Evolutionary conservation across 2,113 vertebrate genomes (phyloP).

Genomic region (Phalacrocorax carbo): DNA sequence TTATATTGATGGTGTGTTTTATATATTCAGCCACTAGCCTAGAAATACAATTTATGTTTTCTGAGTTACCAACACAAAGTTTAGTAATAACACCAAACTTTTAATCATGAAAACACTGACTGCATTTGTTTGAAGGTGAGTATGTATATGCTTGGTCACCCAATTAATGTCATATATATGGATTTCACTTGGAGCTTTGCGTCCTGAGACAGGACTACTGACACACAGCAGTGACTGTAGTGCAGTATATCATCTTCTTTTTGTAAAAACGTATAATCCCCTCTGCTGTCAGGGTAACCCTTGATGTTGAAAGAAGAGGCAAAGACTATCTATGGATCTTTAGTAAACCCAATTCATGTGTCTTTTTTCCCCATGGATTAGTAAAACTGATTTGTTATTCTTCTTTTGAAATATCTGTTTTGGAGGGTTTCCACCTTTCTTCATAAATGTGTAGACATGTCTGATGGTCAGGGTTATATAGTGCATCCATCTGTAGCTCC

Average conservation of each 20-base stretch:
- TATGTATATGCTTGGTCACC: background rate
- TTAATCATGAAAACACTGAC: background rate
- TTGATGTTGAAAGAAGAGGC: background rate
- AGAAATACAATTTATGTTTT: background rate
- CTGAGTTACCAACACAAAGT: background rate
- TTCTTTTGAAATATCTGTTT: slow-evolving; percentile 49
- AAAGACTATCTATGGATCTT: background rate
- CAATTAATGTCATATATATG: background rate
- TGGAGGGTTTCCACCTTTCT: slow-evolving; percentile 42
- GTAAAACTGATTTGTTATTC: slow-evolving; percentile 44
- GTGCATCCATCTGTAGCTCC: slow-evolving; percentile 61
- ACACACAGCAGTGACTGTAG: background rate
- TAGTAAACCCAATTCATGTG: slow-evolving; percentile 24
- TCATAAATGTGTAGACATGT: slow-evolving; percentile 19
- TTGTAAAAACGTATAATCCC: background rate
- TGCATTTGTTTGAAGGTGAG: background rate
- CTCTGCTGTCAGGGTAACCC: background rate
- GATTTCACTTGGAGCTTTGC: background rate
- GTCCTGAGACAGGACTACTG: background rate
- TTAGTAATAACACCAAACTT: background rate
- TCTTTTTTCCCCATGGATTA: slow-evolving; percentile 2
- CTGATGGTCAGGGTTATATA: slow-evolving; percentile 24
- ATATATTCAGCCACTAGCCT: background rate
- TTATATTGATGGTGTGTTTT: background rate
- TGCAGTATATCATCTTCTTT: background rate